Base-by-base conservation (phyloP, 2,797 vertebrate genomes). In the Pipistrellus nathusii region DNA sequence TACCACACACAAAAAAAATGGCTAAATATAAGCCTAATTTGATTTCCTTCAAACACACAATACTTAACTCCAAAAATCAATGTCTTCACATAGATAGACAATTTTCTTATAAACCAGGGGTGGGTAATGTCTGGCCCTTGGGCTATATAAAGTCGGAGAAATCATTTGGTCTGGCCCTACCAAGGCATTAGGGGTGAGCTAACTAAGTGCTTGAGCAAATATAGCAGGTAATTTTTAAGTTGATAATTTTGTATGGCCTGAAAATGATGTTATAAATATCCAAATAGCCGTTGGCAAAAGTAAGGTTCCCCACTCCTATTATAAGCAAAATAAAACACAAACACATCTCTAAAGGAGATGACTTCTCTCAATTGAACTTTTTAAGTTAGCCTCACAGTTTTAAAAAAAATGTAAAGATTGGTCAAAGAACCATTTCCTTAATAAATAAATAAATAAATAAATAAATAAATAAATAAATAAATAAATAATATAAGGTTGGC, bases 241-340 rank as follows among this genome's bases (percentile, higher is more conserved):
- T 62, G 59, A 62, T 62, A 62, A 62, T 62, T 62, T 30, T 30
- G 59, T 30, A 62, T 62, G 59, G 27, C 27, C 27, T 6, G 5
- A 5, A 62, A 62, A 30, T 62, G 27, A 62, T 62, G 59, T 62
- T 62, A 62, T 62, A 30, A 62, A 27, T 62, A 62, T 30, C 59
- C 25, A 30, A 30, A 62, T 62, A 12, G 59, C 59, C 59, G 27
- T 30, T 62, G 59, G 27, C 27, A 14, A 13, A 62, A 62, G 12
- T 14, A 62, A 62, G 27, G 59, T 30, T 30, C 27, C 59, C 59
- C 59, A 62, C 59, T 30, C 59, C 25, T 62, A 62, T 92, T 76
- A 95, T 2, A 92, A 85, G 94, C 9, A 90, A 92, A 93, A 75
- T 3, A 94, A 91, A 84, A 95, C 30, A 91, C 10, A 93, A 87